phyloP scores from a whole-genome alignment of 2,888 invertebrate genomes.

The Teleogryllus oceanicus region DNA sequence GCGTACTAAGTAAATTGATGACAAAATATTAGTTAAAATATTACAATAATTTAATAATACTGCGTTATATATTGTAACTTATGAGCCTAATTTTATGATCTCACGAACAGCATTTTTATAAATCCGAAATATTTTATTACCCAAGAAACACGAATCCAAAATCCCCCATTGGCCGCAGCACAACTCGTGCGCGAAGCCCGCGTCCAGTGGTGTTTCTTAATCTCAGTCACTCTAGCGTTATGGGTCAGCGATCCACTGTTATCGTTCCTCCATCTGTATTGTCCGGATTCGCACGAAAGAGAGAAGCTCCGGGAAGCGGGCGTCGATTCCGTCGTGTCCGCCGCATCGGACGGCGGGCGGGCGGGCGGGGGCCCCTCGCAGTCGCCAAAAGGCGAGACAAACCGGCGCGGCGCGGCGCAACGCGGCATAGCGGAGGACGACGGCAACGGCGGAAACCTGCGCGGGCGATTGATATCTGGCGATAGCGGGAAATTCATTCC shows the following conservation, averaged over 20 bases:
- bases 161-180: too few species aligned
- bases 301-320: not conserved
- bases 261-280: not conserved
- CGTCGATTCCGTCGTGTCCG: not conserved
- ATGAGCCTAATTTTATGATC: too few species aligned
- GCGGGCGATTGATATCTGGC: slow-evolving; percentile 18
- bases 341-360: not conserved
- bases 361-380: not conserved
- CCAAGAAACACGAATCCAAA: too few species aligned
- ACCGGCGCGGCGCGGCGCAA: not conserved
- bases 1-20: too few species aligned
- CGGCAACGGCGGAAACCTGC: not conserved
- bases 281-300: not conserved
- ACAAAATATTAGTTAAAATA: too few species aligned
- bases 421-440: not conserved
- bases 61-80: too few species aligned
- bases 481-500: slow-evolving; percentile 9
- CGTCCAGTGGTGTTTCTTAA: not conserved
- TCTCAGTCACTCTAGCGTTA: not conserved
- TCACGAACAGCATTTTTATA: too few species aligned
- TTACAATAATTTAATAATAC: too few species aligned
- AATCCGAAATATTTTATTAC: too few species aligned
- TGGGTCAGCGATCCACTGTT: not conserved
- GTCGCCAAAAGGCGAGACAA: not conserved
- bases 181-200: not conserved